phyloP scores from a whole-genome alignment of 2,888 invertebrate genomes.

The Lasioglossum villosulum region DNA sequence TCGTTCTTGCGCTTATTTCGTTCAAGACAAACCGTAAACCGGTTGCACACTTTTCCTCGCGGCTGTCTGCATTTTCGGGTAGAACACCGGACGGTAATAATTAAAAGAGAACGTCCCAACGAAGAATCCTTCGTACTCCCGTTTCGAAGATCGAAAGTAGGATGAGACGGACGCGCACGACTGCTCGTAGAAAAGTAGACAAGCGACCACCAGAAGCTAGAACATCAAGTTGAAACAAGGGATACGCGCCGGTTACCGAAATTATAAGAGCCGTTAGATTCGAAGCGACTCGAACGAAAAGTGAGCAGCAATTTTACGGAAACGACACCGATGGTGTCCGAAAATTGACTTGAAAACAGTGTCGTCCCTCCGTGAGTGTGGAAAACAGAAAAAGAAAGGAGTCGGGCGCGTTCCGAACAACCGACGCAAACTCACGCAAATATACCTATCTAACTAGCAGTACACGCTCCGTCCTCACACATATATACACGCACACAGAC shows the following conservation, averaged over 20 bases:
- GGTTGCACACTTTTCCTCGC: slow-evolving; percentile 38
- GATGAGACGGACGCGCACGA: slow-evolving; percentile 2
- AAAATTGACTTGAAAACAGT: neutral
- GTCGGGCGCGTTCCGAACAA: slow-evolving; percentile 1
- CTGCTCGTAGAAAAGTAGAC: neutral
- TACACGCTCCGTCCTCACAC: slow-evolving; percentile 28
- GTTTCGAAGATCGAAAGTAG: neutral
- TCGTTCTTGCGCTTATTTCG: slow-evolving; percentile 17
- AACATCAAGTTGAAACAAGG: neutral
- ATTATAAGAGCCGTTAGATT: neutral
- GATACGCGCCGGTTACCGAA: neutral
- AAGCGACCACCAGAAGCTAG: neutral
- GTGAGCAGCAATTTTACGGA: neutral
- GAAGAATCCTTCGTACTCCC: neutral
- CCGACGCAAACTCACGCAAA: neutral
- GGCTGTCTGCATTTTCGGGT: slow-evolving; percentile 42
- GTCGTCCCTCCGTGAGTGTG: neutral
- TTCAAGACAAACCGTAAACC: slow-evolving; percentile 23
- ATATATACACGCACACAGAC: neutral
- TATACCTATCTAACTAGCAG: slow-evolving; percentile 12
- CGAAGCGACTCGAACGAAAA: neutral
- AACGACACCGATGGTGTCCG: neutral
- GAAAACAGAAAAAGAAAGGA: neutral
- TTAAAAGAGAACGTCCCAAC: slow-evolving; percentile 41
- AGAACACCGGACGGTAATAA: slow-evolving; percentile 70